These are phyloP conservation scores for Mercenaria mercenaria DNA, from an alignment of 1,140 invertebrate genomes.

Conservation along the genomic window DNA sequence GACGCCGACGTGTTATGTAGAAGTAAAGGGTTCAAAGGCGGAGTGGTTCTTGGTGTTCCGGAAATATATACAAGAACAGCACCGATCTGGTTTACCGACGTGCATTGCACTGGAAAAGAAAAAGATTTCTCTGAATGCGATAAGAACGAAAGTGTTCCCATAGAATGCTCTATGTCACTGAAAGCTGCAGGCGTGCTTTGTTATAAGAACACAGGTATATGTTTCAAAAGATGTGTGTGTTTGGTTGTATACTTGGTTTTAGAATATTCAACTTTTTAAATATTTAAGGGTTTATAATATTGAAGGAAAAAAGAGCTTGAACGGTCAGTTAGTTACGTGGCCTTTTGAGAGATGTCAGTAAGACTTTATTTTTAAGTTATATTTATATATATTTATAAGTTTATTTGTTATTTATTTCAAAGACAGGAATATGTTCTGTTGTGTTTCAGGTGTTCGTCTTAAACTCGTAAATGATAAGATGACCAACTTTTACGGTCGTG, in stretches of 20 bases:
- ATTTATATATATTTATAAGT: too few relatives aligned
- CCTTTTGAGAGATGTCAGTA: too few relatives aligned
- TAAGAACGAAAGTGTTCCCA: slow-evolving; percentile 58
- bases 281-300: too few relatives aligned
- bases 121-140: slow-evolving; percentile 69
- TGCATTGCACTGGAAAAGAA: slow-evolving; percentile 71
- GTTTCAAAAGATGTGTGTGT: neutral
- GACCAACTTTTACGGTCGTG: slow-evolving; percentile 86
- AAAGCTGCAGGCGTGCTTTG: slow-evolving; percentile 80
- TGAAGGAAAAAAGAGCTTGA: too few relatives aligned
- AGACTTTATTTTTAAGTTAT: too few relatives aligned
- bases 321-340: too few relatives aligned
- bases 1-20: slow-evolving; percentile 77
- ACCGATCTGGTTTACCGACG: slow-evolving; percentile 72
- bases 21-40: slow-evolving; percentile 70
- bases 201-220: slow-evolving; percentile 73
- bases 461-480: slow-evolving; percentile 29
- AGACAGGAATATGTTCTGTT: too few relatives aligned
- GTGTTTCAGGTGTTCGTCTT: neutral
- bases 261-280: too few relatives aligned
- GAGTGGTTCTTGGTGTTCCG: slow-evolving; percentile 72
- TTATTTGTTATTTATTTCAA: too few relatives aligned
- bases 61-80: slow-evolving; percentile 63
- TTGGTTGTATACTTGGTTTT: too few relatives aligned
- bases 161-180: slow-evolving; percentile 68